A percentile compares a stretch with the other conserved stretches of the same genome.
Conservation (phyloP, 2,888 invertebrate genomes). For the Pocota personata region DNA sequence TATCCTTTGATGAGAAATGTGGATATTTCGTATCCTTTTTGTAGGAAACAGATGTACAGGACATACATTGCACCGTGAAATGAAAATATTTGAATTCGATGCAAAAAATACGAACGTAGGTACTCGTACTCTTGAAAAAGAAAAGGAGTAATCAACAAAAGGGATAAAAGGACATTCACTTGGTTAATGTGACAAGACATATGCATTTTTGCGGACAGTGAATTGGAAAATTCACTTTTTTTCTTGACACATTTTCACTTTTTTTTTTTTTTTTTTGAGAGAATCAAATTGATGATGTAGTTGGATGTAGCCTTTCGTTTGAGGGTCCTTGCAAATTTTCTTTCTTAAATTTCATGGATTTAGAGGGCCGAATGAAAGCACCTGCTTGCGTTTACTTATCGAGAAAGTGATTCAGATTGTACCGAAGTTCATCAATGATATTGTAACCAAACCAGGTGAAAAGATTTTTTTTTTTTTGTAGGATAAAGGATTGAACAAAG, state of each 20-base stretch:
- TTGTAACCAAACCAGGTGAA: constrained; percentile 33
- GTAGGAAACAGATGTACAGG: constrained; percentile 67
- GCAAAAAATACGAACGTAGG: constrained; percentile 46
- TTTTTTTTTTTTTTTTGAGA: constrained; percentile 5
- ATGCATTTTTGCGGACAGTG: constrained; percentile 31
- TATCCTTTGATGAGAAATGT: constrained; percentile 50
- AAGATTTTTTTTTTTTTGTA: constrained; percentile 1
- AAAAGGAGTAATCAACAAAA: constrained; percentile 68
- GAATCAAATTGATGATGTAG: constrained; percentile 22
- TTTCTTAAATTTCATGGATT: constrained; percentile 1
- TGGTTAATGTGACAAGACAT: constrained; percentile 63
- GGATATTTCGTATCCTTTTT: constrained; percentile 51
- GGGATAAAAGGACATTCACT: constrained; percentile 37
- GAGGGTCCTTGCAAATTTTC: constrained; percentile 30
- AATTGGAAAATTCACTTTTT: constrained; percentile 46
- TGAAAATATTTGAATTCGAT: constrained; percentile 64
- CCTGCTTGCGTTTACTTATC: constrained; percentile 47
- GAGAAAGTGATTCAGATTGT: constrained; percentile 46
- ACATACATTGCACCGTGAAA: constrained; percentile 22
- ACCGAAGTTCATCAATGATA: not conserved
- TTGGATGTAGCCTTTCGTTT: constrained; percentile 16
- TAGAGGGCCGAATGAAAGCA: constrained; percentile 33
- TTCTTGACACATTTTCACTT: no score
- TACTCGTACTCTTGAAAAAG: constrained; percentile 38
- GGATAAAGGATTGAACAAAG: constrained; percentile 26